Evolutionary conservation across 1,140 invertebrate genomes (phyloP).

Genomic region (Pinna nobilis): DNA sequence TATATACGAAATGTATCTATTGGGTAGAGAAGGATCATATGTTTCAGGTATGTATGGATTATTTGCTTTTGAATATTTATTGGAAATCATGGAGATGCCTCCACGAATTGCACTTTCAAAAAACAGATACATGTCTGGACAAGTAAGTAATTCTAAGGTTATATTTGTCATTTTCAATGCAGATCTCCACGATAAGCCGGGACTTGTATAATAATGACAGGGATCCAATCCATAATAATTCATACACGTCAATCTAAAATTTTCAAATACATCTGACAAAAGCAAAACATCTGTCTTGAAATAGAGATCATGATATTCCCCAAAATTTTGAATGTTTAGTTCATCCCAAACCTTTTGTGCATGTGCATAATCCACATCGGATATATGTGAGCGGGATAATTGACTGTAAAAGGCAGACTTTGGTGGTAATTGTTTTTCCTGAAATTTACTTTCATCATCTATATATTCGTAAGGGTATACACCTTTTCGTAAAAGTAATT

Average conservation of each 20-base stretch:
- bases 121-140: constrained; percentile 53
- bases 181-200: constrained; percentile 49
- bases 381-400: constrained; percentile 4
- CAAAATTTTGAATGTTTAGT: constrained; percentile 49
- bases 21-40: constrained; percentile 16
- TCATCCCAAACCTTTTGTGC: not conserved
- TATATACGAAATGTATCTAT: constrained; percentile 22
- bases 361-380: constrained; percentile 10
- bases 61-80: constrained; percentile 54
- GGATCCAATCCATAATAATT: constrained; percentile 9
- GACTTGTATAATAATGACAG: constrained; percentile 55
- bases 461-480: constrained; percentile 24
- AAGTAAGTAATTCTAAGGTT: constrained; percentile 56
- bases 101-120: constrained; percentile 61
- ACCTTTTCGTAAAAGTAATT: no score
- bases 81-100: constrained; percentile 49
- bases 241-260: not conserved
- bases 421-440: constrained; percentile 2
- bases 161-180: constrained; percentile 34
- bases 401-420: constrained; percentile 21
- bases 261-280: not conserved
- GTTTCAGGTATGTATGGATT: constrained; percentile 42
- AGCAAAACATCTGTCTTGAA: not conserved
- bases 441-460: constrained; percentile 3
- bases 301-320: constrained; percentile 48